phyloP scores from a whole-genome alignment of 1,140 invertebrate species.

The Leptinotarsa lineolata region DNA sequence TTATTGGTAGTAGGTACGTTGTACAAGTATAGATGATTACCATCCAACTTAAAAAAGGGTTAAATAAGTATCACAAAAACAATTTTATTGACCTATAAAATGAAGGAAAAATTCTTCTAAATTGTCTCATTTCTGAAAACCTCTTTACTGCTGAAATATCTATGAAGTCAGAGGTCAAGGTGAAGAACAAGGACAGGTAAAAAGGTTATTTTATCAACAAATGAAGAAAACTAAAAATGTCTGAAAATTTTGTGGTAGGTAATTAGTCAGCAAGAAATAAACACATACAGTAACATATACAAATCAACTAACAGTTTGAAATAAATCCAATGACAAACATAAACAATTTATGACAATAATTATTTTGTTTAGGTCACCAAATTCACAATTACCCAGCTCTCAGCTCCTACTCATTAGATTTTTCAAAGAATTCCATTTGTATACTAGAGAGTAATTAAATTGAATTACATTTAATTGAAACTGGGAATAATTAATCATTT shows the following conservation, averaged over 20 bases:
- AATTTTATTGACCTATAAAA: background rate
- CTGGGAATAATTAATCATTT: slow-evolving; percentile 16
- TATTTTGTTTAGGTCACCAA: slow-evolving; percentile 24
- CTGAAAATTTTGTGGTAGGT: background rate
- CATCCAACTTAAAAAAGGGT: no score
- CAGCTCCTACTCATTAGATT: slow-evolving; percentile 12
- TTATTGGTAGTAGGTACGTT: no score
- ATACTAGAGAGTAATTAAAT: background rate
- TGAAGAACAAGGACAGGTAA: slow-evolving; percentile 2
- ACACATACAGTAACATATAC: background rate
- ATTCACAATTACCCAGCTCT: slow-evolving; percentile 9
- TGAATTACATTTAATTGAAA: slow-evolving; percentile 14
- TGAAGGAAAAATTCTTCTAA: background rate
- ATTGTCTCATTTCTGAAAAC: no score
- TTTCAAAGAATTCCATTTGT: slow-evolving; percentile 23
- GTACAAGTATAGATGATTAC: no score
- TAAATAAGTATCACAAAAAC: no score
- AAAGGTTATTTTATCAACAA: slow-evolving; percentile 1
- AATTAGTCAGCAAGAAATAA: background rate
- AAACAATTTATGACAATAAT: slow-evolving; percentile 10
- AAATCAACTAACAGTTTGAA: slow-evolving; percentile 7
- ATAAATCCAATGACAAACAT: background rate
- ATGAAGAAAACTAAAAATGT: background rate
- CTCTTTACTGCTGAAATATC: no score
- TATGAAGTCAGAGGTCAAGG: background rate